These are phyloP conservation scores for Chydorus sphaericus DNA, from an alignment of 2,888 invertebrate genomes.

Conservation along the genomic window DNA sequence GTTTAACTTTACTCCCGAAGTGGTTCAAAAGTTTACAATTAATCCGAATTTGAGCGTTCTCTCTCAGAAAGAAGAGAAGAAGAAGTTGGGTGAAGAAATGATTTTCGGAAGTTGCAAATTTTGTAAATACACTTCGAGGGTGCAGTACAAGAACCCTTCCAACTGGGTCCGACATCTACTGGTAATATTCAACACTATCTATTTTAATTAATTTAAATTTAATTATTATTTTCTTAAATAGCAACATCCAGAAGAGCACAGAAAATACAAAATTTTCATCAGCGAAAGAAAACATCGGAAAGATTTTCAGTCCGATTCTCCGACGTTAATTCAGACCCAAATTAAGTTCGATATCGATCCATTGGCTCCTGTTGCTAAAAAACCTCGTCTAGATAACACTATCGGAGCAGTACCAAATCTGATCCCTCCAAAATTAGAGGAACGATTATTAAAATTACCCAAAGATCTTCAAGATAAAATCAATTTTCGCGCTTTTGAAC, in stretches of 20 bases:
- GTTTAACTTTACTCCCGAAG: not conserved
- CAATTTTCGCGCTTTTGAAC: not conserved
- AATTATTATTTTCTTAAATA: not conserved
- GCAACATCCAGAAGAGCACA: not conserved
- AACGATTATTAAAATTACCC: too few relatives aligned
- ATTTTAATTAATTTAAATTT: not conserved
- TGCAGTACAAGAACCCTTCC: not conserved
- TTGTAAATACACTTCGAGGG: not conserved
- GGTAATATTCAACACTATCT: not conserved
- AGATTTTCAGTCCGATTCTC: too few relatives aligned
- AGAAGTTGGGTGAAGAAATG: not conserved
- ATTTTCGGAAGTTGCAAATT: not conserved
- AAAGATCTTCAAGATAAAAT: not conserved
- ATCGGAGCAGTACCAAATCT: too few relatives aligned
- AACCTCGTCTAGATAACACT: too few relatives aligned
- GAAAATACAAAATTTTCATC: not conserved
- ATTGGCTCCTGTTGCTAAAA: not conserved
- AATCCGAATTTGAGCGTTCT: not conserved
- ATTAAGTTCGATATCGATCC: not conserved
- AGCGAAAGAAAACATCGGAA: too few relatives aligned
- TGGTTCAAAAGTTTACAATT: not conserved
- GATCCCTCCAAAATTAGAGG: too few relatives aligned
- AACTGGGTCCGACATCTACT: conserved; percentile 1
- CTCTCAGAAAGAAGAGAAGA: not conserved
- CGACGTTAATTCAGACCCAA: not conserved